Evolutionary conservation across 2,113 vertebrate species (phyloP), one percentile per base, ranked within the genome.

Genomic region (Centropristis striata): DNA sequence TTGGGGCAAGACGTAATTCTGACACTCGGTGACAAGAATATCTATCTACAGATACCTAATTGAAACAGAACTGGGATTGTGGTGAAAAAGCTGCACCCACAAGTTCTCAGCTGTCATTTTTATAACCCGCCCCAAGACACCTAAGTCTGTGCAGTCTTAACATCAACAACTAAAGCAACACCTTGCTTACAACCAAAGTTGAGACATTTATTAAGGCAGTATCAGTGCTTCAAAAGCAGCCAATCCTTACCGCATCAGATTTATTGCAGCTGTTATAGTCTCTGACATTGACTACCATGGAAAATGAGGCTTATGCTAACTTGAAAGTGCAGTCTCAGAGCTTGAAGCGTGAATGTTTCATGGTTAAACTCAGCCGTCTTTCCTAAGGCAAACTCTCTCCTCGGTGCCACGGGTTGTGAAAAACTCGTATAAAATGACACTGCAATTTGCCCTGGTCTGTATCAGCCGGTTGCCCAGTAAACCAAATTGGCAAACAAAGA

Each of bases 401-500:
- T 73, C 9, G 11, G 64, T 58, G 50, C 27, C 60, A 50, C 5
- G 2, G 44, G 32, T 36, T 69, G 28, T 61, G 21, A 65, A 71
- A 75, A 51, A 63, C 28, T 44, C 23, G 2, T 18, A 39, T 57
- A 74, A 69, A 68, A 66, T 37, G 53, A 72, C 61, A 57, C 41
- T 51, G 51, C 15, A 59, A 16, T 76, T 72, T 4, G 16, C 20
- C 25, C 50, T 39, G 60, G 46, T 41, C 54, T 72, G 44, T 85
- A 75, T 82, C 75, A 69, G 64, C 23, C 6, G 27, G 76, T 89
- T 87, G 69, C 74, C 51, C 44, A 72, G 84, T 75, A 36, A 80
- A 85, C 61, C 65, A 74, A 59, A 75, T 18, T 57, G 63, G 80
- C 81, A 93, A 90, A 90, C 77, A 89, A 49, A 84, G 76, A 83